A percentile compares a stretch with the other conserved stretches of the same genome.
Evolutionary conservation across 2,797 vertebrate genomes (phyloP).

Genomic region (Graptemys geographica): DNA sequence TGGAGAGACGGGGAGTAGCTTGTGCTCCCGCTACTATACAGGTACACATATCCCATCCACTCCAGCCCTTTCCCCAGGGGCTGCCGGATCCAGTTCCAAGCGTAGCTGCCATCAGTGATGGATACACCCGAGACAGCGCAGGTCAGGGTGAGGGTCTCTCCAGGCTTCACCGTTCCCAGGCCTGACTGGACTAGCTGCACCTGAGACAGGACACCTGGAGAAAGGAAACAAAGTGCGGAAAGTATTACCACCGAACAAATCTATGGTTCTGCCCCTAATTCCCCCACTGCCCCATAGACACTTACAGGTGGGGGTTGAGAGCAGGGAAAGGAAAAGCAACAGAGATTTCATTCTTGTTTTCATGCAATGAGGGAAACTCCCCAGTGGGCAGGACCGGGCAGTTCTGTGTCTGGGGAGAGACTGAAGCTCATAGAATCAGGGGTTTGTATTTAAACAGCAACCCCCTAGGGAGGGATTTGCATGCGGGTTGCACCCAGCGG

Average conservation of each 20-base stretch:
- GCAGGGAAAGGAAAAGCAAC: neutral
- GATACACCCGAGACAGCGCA: neutral
- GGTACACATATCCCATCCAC: neutral
- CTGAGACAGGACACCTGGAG: neutral
- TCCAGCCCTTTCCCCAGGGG: neutral
- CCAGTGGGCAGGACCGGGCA: neutral
- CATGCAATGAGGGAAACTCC: neutral
- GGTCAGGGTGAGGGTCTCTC: neutral
- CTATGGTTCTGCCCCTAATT: neutral
- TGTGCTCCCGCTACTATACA: accelerated
- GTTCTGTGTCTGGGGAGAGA: neutral
- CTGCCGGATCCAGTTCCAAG: accelerated
- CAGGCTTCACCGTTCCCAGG: neutral
- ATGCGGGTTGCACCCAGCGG: neutral
- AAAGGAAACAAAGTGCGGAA: neutral
- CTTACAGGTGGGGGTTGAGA: neutral
- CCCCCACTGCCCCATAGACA: neutral
- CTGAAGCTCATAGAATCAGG: accelerated
- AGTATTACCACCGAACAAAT: neutral
- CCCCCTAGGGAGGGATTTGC: neutral
- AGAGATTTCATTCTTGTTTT: neutral
- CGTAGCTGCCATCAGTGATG: neutral
- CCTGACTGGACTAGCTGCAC: neutral
- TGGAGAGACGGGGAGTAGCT: neutral
- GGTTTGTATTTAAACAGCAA: neutral